Percentiles rank a stretch among this genome's conserved stretches.
These are phyloP conservation scores for Dinocampus coccinellae DNA, from an alignment of 2,888 invertebrate species.

Conservation along the genomic window DNA sequence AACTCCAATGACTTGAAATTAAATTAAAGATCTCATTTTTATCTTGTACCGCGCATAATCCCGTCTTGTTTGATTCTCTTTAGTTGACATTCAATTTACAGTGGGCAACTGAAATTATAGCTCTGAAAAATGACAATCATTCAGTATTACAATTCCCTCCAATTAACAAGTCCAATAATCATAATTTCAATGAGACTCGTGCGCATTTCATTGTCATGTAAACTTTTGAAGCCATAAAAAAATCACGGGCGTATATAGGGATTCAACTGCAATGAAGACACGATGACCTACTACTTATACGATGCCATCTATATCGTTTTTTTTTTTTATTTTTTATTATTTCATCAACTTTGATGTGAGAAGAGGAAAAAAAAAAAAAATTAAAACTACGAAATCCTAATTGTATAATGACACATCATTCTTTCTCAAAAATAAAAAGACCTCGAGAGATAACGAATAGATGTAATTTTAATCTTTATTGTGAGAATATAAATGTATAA, in stretches of 20 bases:
- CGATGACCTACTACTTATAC: slow-evolving; percentile 25
- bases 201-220: neutral
- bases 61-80: neutral
- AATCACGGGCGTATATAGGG: slow-evolving; percentile 22
- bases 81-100: neutral
- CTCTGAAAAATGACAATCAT: neutral
- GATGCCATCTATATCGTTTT: too few relatives aligned
- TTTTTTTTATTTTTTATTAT: too few relatives aligned
- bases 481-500: neutral
- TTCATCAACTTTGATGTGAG: too few relatives aligned
- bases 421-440: neutral
- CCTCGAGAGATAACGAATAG: slow-evolving; percentile 12
- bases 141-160: neutral
- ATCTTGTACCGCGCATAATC: neutral
- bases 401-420: neutral
- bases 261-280: slow-evolving; percentile 22
- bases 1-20: neutral
- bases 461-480: neutral
- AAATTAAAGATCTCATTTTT: neutral
- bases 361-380: neutral
- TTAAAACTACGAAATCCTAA: neutral
- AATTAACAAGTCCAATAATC: slow-evolving; percentile 27
- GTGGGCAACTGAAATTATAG: neutral
- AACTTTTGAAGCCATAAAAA: slow-evolving; percentile 25
- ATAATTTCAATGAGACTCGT: slow-evolving; percentile 9